Base-by-base conservation (phyloP, 2,888 invertebrate species). In the Schizaphis graminum region DNA sequence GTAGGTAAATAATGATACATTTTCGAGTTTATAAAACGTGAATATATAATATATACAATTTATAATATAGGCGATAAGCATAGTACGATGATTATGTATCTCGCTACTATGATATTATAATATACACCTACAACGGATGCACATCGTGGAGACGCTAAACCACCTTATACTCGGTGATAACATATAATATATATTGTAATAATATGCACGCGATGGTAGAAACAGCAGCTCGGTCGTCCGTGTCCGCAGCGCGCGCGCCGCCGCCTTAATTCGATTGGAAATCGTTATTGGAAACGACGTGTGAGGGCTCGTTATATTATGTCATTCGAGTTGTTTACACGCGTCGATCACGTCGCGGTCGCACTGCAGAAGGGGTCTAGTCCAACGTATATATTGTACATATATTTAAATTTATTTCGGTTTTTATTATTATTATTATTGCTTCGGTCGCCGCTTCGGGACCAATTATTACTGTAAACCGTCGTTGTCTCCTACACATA, bases 321-420 rank as follows among this genome's bases (percentile, higher is more conserved):
- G 91, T 86, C 86, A 44, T 47, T 57, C 57, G 47, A 92, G 91
- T 86, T 92, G 91, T 92, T 92, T 92, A 92, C 91, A 92, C 86
- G 85, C 91, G 91, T 85, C 91, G 84, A 85, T 26, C 91, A 67
- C 84, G 85, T 86, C 85, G 26, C 91, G 41, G n/a, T 26, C 26
- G 5, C 49, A 35, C 47, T 53, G 47, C 49, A 84, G n/a, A 49
- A 44, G 87, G 87, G 35, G 88, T 49, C 88, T 35, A 16, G 88
- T 49, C 88, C 28, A 1, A 24, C 77, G 77, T 35, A 21, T 24
- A n/a, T n/a, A n/a, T 61, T 85, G 26, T 47, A 44, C 16, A 49
- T 47, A 47, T 11, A 44, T 91, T 91, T 86, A 61, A 91, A 77
- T 77, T 91, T 91, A 57, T 86, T 86, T 85, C 85, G 85, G 84